Base-by-base conservation (phyloP, 2,888 invertebrate genomes). In the Acronicta alni region DNA sequence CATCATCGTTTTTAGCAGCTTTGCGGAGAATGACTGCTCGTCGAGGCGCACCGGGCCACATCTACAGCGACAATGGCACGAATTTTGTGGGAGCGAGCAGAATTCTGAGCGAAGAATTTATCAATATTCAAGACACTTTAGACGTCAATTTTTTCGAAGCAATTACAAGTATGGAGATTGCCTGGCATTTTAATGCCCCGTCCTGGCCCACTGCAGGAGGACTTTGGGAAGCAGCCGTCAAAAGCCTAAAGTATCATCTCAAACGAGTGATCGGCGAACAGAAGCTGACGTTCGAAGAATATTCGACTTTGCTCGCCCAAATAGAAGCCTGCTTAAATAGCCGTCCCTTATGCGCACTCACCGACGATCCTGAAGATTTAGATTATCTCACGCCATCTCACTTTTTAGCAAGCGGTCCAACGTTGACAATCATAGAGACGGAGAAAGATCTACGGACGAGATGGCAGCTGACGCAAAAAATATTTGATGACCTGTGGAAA, bases 161-260 rank as follows among this genome's bases (percentile, higher is more conserved):
- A 9, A 9, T 47, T 9, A 32, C 37, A 0, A 38, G 38, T 3
- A 37, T 47, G 47, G 23, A 47, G 3, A 47, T 47, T 2, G 16
- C n/a, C 0, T 47, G 47, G 47, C 47, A 47, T 2, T 47, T 20
- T 20, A 20, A 20, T 5, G 20, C 20, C 3, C 23, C 20, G 2
- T 20, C 20, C 5, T 20, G 20, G 41, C 38, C 57, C 7, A 44
- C 17, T 14, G 57, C 57, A 1, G 57, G 57, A 20, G 48, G 57
- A 4, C 35, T 57, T 4, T 57, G 49, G 57, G 45, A 57, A n/a
- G 10, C 20, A 23, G 26, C 44, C 12, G 51, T 57, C 3, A 17
- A 32, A 15, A 51, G 57, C 39, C 32, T 57, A 18, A 57, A 57
- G 26, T 17, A 49, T 14, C 44, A 51, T 16, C 23, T 57, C 15